These are phyloP conservation scores for Hypsopygia costalis DNA, from an alignment of 2,888 invertebrate genomes.

Conservation along the genomic window DNA sequence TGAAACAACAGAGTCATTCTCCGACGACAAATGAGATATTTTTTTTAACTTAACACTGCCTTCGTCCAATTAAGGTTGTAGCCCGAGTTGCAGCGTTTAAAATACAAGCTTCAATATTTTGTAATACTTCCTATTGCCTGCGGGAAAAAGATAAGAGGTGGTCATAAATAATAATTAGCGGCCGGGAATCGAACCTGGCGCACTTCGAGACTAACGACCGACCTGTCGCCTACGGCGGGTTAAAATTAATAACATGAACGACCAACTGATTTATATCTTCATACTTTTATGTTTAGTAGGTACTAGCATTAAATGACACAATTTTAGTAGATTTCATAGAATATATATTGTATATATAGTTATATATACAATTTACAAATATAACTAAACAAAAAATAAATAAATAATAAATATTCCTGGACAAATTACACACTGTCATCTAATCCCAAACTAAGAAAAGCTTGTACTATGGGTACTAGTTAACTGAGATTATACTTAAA, in stretches of 20 bases:
- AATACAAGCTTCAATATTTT: conserved; percentile 28
- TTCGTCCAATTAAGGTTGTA: conserved; percentile 15
- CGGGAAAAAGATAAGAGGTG: conserved; percentile 42
- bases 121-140: conserved; percentile 42
- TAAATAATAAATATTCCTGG: too few species aligned
- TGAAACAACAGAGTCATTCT: too few species aligned
- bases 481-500: too few species aligned
- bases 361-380: too few species aligned
- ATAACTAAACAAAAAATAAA: too few species aligned
- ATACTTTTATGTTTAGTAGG: conserved; percentile 25
- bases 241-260: conserved; percentile 53
- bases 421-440: too few species aligned
- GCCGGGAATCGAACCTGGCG: conserved; percentile 50
- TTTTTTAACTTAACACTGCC: conserved; percentile 5
- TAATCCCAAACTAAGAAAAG: too few species aligned
- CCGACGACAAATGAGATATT: not conserved
- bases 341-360: too few species aligned
- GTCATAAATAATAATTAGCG: conserved; percentile 65
- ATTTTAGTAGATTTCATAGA: too few species aligned
- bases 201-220: conserved; percentile 52
- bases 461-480: too few species aligned
- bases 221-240: conserved; percentile 43
- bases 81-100: conserved; percentile 14
- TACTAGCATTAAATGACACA: not conserved
- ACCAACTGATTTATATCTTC: conserved; percentile 53